Percentiles rank a stretch among this genome's conserved stretches.
phyloP scores from a whole-genome alignment of 2,113 vertebrate genomes.

The Pluvialis apricaria region DNA sequence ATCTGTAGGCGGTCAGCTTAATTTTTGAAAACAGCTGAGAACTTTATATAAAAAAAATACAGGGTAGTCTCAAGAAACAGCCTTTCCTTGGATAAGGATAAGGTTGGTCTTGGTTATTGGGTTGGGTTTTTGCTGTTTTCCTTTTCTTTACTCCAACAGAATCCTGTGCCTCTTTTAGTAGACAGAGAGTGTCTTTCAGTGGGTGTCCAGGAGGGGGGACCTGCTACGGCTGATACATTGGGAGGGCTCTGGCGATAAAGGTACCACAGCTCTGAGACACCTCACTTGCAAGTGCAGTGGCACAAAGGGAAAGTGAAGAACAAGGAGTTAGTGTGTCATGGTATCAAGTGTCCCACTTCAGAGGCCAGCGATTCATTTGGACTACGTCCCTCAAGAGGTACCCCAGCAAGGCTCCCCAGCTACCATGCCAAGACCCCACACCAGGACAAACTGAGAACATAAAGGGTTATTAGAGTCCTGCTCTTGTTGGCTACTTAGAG shows the following conservation, averaged over 20 bases:
- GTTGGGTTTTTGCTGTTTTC: neutral
- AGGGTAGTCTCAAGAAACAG: neutral
- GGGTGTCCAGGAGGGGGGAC: neutral
- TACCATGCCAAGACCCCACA: neutral
- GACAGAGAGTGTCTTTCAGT: neutral
- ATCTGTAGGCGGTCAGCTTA: neutral
- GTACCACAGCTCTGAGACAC: neutral
- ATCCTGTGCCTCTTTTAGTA: neutral
- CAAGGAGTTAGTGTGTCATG: neutral
- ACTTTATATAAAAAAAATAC: neutral
- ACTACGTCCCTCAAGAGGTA: neutral
- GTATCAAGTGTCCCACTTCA: neutral
- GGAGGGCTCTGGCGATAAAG: neutral
- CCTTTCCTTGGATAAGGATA: neutral
- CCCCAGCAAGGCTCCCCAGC: neutral
- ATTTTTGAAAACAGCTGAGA: neutral
- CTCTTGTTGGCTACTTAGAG: neutral
- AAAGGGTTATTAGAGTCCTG: neutral
- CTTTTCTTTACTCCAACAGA: neutral
- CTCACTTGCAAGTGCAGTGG: neutral
- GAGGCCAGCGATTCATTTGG: neutral
- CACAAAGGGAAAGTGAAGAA: neutral
- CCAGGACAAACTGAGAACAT: neutral
- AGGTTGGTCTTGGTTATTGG: neutral
- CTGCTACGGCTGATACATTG: fast-evolving